phyloP scores from a whole-genome alignment of 2,113 vertebrate species.

The Bettongia penicillata region DNA sequence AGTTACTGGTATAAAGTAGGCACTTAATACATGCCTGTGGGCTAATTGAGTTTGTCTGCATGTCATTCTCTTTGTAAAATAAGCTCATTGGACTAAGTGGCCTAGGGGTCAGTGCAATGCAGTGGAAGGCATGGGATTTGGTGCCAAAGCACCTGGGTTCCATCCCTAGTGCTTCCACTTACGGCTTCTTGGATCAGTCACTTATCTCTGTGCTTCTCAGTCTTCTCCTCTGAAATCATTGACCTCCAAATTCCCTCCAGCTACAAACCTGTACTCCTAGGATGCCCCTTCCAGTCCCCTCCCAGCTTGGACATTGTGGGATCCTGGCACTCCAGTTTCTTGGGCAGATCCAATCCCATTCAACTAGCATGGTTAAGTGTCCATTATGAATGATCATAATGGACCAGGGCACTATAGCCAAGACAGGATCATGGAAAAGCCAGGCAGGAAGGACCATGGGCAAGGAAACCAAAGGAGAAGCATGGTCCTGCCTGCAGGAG shows the following conservation, averaged over 20 bases:
- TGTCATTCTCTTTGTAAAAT: not conserved
- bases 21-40: not conserved
- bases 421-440: not conserved
- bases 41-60: not conserved
- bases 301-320: not conserved
- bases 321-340: not conserved
- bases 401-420: not conserved
- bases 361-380: not conserved
- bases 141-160: not conserved
- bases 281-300: not conserved
- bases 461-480: not conserved
- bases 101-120: not conserved
- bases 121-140: not conserved
- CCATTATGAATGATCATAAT: not conserved
- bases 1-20: not conserved
- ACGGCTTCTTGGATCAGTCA: not conserved
- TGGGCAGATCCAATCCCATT: not conserved
- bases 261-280: too few relatives aligned
- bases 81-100: not conserved
- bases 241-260: not conserved
- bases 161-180: not conserved
- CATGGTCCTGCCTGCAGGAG: not conserved
- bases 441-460: not conserved
- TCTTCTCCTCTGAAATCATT: not conserved
- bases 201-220: not conserved